Conservation (phyloP, 2,888 invertebrate genomes). For the Hipparchia semele region DNA sequence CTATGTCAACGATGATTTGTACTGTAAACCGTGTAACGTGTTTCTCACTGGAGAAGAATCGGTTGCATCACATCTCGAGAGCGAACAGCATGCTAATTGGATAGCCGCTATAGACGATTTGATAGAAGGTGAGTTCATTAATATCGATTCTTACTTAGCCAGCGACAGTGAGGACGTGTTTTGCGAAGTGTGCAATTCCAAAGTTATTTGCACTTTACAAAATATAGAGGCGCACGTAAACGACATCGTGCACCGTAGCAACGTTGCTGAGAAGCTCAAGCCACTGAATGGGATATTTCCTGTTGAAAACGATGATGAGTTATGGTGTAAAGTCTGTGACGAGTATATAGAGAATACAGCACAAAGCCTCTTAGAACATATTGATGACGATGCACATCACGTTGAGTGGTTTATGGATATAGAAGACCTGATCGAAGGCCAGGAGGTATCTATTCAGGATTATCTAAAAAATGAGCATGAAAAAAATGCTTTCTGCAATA, state of each 20-base stretch:
- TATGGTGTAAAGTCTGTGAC: conserved; percentile 64
- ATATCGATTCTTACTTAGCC: conserved; percentile 55
- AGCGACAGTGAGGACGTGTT: conserved; percentile 56
- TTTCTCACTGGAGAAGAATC: conserved; percentile 56
- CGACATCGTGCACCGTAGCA: conserved; percentile 53
- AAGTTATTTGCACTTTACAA: conserved; percentile 52
- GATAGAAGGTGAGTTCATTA: conserved; percentile 62
- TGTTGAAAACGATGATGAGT: conserved; percentile 51
- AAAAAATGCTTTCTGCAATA: conserved; percentile 58
- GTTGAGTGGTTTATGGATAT: conserved; percentile 62
- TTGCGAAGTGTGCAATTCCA: conserved; percentile 59
- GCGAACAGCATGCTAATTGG: conserved; percentile 62
- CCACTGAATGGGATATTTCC: conserved; percentile 62
- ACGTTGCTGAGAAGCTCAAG: conserved; percentile 58
- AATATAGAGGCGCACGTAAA: conserved; percentile 63
- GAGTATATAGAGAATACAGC: conserved; percentile 57
- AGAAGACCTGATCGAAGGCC: conserved; percentile 56
- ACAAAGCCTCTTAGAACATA: conserved; percentile 56
- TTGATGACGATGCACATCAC: conserved; percentile 57
- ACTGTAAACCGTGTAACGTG: conserved; percentile 61
- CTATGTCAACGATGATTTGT: conserved; percentile 51
- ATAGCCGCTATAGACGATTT: conserved; percentile 61
- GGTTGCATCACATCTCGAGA: conserved; percentile 56
- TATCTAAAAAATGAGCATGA: conserved; percentile 60
- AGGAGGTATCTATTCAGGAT: conserved; percentile 55